phyloP scores from a whole-genome alignment of 2,888 invertebrate genomes.

The Euplagia quadripunctaria region DNA sequence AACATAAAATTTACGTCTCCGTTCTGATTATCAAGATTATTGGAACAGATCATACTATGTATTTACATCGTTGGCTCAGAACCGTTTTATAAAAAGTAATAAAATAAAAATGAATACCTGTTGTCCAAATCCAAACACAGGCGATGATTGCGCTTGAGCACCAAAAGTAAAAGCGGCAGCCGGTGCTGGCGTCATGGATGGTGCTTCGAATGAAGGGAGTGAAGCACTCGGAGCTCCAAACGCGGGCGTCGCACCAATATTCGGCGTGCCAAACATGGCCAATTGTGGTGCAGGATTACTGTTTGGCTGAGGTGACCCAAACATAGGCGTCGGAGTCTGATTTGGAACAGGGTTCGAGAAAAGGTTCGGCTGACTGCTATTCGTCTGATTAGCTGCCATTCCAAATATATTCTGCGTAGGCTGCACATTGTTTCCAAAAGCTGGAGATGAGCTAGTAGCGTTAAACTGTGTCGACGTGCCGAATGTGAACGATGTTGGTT shows the following conservation, averaged over 20 bases:
- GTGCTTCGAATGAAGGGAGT: conserved; percentile 64
- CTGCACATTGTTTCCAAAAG: conserved; percentile 59
- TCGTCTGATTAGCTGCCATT: conserved; percentile 57
- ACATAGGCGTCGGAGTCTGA: conserved; percentile 60
- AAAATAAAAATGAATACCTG: conserved; percentile 63
- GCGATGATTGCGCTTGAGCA: conserved; percentile 52
- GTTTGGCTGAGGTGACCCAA: conserved; percentile 60
- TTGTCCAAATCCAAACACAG: conserved; percentile 76
- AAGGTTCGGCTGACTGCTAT: conserved; percentile 57
- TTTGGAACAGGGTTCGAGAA: conserved; percentile 60
- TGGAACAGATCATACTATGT: background rate
- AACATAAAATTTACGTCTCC: background rate
- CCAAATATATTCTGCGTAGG: conserved; percentile 66
- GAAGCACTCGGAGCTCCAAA: conserved; percentile 65
- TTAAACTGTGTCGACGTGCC: conserved; percentile 65
- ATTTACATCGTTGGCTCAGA: background rate
- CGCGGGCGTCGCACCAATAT: conserved; percentile 50
- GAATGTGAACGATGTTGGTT: conserved; percentile 68
- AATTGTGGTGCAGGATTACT: conserved; percentile 47
- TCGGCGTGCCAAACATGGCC: conserved; percentile 64
- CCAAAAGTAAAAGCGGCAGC: conserved; percentile 73
- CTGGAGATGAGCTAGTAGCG: conserved; percentile 47
- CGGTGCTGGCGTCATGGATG: conserved; percentile 52
- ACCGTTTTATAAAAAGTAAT: background rate
- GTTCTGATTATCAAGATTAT: background rate